Evolutionary conservation across 2,797 vertebrate species (phyloP).

Genomic region (Xenops minutus): DNA sequence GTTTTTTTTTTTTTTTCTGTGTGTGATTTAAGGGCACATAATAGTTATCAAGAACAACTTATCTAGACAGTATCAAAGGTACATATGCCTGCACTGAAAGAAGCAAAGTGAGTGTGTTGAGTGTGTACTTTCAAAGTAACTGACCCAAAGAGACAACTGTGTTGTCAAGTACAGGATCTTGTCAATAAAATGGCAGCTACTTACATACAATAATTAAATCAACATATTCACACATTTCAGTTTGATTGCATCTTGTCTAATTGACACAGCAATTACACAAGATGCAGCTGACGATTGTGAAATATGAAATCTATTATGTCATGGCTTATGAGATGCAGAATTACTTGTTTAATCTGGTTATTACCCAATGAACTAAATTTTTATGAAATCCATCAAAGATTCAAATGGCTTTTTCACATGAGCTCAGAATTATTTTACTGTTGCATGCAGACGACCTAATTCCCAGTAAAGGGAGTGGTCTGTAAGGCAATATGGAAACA

Average conservation of each 20-base stretch:
- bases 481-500: conserved; percentile 44
- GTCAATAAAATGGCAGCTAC: not conserved
- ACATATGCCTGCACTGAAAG: too few relatives aligned
- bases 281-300: not conserved
- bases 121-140: not conserved
- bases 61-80: not conserved
- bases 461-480: conserved; percentile 38
- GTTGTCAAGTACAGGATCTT: not conserved
- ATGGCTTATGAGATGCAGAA: not conserved
- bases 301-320: not conserved
- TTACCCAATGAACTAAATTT: not conserved
- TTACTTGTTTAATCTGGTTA: conserved; percentile 8
- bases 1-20: not conserved
- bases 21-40: not conserved
- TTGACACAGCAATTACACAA: not conserved
- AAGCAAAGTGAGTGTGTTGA: not conserved
- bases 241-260: not conserved
- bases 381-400: conserved; percentile 33
- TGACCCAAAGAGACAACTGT: not conserved
- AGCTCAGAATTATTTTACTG: conserved; percentile 38
- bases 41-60: not conserved
- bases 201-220: not conserved
- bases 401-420: conserved; percentile 47
- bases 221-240: not conserved
- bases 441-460: not conserved